Evolutionary conservation across 2,888 invertebrate genomes (phyloP).

Genomic region (Mimumesa dahlbomi): DNA sequence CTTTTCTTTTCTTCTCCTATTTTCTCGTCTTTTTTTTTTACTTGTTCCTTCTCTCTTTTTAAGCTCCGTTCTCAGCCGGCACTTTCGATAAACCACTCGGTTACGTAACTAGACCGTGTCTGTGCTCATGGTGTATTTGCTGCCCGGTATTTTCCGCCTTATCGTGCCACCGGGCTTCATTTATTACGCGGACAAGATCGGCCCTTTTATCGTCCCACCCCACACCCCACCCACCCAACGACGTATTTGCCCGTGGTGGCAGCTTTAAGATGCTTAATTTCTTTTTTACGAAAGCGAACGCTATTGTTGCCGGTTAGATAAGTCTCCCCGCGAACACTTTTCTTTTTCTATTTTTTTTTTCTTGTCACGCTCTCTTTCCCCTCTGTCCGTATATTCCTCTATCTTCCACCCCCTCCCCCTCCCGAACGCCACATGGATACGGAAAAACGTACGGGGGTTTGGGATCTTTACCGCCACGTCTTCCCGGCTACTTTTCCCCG

Average conservation of each 20-base stretch:
- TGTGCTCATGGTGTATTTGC: conserved; percentile 20
- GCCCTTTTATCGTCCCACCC: conserved; percentile 38
- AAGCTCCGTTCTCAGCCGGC: conserved; percentile 6
- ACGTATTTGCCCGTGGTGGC: background rate
- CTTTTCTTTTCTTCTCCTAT: background rate
- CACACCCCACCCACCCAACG: too few relatives aligned
- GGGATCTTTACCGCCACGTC: too few relatives aligned
- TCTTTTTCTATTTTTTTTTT: too few relatives aligned
- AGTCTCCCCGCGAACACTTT: too few relatives aligned
- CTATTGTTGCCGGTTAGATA: conserved; percentile 7
- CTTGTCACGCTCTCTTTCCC: too few relatives aligned
- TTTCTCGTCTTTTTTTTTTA: background rate
- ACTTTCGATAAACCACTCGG: conserved; percentile 35
- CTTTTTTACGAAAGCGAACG: conserved; percentile 27
- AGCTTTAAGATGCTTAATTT: conserved; percentile 50
- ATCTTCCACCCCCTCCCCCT: too few relatives aligned
- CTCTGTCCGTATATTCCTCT: too few relatives aligned
- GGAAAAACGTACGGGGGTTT: too few relatives aligned
- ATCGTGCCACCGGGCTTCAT: conserved; percentile 49
- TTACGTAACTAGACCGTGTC: conserved; percentile 30
- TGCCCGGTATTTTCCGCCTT: conserved; percentile 47
- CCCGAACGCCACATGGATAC: too few relatives aligned
- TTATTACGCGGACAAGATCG: conserved; percentile 54
- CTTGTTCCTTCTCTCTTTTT: background rate
- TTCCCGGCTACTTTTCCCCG: too few relatives aligned